Evolutionary conservation across 1,140 invertebrate species (phyloP).

Genomic region (Hycleus cichorii): DNA sequence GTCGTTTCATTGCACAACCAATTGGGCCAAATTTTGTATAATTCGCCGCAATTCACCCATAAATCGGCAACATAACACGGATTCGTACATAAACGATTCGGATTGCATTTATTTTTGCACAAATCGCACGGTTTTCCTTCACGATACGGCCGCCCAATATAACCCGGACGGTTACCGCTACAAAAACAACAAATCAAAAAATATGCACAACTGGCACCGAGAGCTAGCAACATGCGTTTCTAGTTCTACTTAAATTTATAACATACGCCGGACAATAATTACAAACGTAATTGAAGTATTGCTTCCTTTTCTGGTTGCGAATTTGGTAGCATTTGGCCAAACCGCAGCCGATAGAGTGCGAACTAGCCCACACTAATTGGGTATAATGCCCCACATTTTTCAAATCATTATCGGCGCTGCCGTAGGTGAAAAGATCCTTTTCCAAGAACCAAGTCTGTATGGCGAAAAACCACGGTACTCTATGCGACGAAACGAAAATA

Average conservation of each 20-base stretch:
- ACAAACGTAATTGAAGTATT: constrained; percentile 77
- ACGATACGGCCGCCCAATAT: constrained; percentile 58
- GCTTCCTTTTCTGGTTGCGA: constrained; percentile 45
- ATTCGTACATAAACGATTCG: constrained; percentile 65
- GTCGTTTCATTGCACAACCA: constrained; percentile 58
- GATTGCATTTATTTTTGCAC: constrained; percentile 57
- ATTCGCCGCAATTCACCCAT: constrained; percentile 65
- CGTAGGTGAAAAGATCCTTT: constrained; percentile 67
- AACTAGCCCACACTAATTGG: constrained; percentile 75
- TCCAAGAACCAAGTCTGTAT: constrained; percentile 74
- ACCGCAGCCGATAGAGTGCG: constrained; percentile 71
- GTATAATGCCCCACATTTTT: constrained; percentile 71
- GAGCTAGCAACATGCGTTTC: not conserved
- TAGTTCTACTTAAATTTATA: not conserved
- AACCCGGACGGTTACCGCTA: constrained; percentile 62
- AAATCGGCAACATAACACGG: constrained; percentile 59
- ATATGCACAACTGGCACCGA: constrained; percentile 2
- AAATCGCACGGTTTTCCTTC: constrained; percentile 54
- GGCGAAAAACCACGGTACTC: constrained; percentile 78
- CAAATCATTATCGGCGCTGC: constrained; percentile 51
- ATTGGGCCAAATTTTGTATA: constrained; percentile 48
- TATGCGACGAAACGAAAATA: constrained; percentile 70
- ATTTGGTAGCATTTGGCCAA: constrained; percentile 57
- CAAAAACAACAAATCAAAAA: constrained; percentile 33
- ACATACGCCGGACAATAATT: constrained; percentile 80